Evolutionary conservation across 2,797 vertebrate species (phyloP).

Genomic region (Thalassophryne amazonica): DNA sequence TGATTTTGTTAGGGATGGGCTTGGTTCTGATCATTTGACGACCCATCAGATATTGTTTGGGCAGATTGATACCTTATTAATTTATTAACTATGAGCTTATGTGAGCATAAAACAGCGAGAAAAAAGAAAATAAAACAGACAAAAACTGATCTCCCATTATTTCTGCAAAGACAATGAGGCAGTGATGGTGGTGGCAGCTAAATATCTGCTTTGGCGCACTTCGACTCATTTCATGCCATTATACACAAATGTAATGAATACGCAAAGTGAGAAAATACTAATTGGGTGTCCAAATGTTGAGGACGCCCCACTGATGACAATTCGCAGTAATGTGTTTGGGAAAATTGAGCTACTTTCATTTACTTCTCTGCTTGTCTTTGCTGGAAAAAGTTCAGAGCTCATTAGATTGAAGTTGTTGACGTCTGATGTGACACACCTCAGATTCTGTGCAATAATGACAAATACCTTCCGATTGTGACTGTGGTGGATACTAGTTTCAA

Average conservation of each 20-base stretch:
- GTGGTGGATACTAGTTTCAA: too few species aligned
- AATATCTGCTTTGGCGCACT: constrained; percentile 25
- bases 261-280: constrained; percentile 15
- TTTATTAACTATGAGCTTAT: constrained; percentile 5
- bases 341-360: constrained; percentile 9
- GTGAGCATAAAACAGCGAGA: background rate
- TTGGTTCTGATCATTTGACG: constrained; percentile 34
- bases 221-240: constrained; percentile 24
- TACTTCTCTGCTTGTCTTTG: constrained; percentile 6
- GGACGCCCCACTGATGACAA: constrained; percentile 15
- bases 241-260: constrained; percentile 31
- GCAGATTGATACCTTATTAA: constrained; percentile 29
- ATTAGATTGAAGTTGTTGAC: too few species aligned
- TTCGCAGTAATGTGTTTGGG: constrained; percentile 15
- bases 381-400: too few species aligned
- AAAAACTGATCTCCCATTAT: constrained; percentile 6
- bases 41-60: constrained; percentile 31
- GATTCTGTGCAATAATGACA: too few species aligned
- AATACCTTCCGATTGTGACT: too few species aligned
- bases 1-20: constrained; percentile 2
- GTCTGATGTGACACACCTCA: too few species aligned
- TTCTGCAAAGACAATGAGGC: constrained; percentile 20
- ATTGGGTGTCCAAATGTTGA: constrained; percentile 30
- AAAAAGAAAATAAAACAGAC: background rate
- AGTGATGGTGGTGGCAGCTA: constrained; percentile 13